Conservation (phyloP, 1,140 invertebrate genomes). For the Drosophila insularis region DNA sequence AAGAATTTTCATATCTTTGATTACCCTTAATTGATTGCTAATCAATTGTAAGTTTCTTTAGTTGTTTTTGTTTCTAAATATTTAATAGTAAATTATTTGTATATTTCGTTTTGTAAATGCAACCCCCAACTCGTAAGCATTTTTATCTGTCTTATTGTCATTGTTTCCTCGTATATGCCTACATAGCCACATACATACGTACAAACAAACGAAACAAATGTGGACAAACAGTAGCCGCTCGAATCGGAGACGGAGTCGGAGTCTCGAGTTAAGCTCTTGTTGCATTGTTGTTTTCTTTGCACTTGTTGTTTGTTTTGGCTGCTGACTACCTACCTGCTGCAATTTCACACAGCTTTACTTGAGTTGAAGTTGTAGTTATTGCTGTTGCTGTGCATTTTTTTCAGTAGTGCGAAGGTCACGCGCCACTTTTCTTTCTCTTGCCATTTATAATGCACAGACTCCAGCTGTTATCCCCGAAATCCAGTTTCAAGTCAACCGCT, state of each 20-base stretch:
- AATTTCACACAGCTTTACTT: conserved; percentile 48
- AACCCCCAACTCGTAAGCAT: conserved; percentile 15
- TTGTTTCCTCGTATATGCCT: conserved; percentile 24
- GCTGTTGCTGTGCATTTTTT: conserved; percentile 30
- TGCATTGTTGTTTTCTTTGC: conserved; percentile 17
- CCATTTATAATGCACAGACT: conserved; percentile 35
- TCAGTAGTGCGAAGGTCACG: conserved; percentile 78
- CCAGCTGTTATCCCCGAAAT: conserved; percentile 46
- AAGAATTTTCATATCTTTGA: neutral
- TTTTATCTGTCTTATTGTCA: conserved; percentile 7
- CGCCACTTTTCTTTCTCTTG: conserved; percentile 70
- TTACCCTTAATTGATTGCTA: too few relatives aligned
- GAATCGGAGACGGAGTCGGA: neutral
- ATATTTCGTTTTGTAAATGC: conserved; percentile 21
- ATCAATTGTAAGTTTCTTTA: neutral
- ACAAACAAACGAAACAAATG: conserved; percentile 12
- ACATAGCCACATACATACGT: neutral
- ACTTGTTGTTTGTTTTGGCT: conserved; percentile 55
- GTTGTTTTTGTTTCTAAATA: neutral
- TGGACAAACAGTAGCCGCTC: conserved; percentile 38
- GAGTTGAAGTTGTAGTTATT: conserved; percentile 17
- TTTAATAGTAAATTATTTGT: conserved; percentile 28
- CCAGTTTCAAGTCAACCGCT: conserved; percentile 54
- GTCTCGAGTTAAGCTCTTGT: conserved; percentile 33
- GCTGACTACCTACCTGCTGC: conserved; percentile 5